Evolutionary conservation across 2,888 invertebrate species (phyloP), one percentile per base, ranked within the genome.

Genomic region (Plagodis pulveraria): DNA sequence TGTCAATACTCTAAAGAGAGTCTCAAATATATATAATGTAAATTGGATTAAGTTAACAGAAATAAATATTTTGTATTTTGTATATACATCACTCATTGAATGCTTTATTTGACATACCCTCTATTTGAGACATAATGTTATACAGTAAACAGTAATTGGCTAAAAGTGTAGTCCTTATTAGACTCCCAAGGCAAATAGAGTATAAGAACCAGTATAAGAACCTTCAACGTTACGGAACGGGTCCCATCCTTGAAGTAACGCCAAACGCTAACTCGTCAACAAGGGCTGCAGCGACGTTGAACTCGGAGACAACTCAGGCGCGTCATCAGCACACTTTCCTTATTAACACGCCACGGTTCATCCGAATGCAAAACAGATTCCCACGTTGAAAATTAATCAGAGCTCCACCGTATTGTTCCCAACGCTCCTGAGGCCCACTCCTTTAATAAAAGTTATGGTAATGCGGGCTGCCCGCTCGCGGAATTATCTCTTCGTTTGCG

Each of bases 401-500:
- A 60, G 73, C 64, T 62, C 72, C 71, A 70, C 72, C 77, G 84
- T 81, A 91, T 92, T 91, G 91, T 91, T 89, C 87, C 81, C 84
- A 74, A 69, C 71, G 74, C 80, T 80, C 76, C 79, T 81, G 78
- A 79, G 79, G 81, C 82, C 68, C 85, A 86, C 84, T 86, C 87
- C 87, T 88, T 90, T 89, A 89, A 91, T 91, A 91, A 91, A 92
- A 92, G 89, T 90, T 92, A 91, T 92, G 92, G 81, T 86, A 91
- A 91, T 92, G 72, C 76, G 67, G 72, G 80, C 85, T 83, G 87
- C 78, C 89, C 87, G 86, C 85, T 84, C 80, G 78, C 84, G 75
- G 85, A 87, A 91, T 92, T 89, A 91, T 92, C 91, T 89, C 87
- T 87, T 88, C 89, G 90, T 89, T 91, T 89, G 86, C 86, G 91